Conservation (phyloP, 1,140 invertebrate species). For the Leptestheria dahalacensis region DNA sequence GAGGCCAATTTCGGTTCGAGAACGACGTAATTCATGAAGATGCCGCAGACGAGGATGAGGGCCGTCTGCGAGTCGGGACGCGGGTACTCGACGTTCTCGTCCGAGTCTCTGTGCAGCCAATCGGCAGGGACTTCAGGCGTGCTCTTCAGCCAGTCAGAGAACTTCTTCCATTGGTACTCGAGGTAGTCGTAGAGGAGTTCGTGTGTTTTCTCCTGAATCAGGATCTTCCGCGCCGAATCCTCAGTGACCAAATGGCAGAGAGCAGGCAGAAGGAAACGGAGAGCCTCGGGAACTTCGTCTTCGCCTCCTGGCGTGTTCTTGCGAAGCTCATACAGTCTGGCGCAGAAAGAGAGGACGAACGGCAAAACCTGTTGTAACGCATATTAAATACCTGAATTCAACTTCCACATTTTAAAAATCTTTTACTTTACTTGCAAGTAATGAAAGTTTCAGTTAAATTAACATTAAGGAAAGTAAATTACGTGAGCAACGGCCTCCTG, state of each 20-base stretch:
- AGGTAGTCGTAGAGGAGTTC: conserved; percentile 61
- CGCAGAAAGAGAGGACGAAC: conserved; percentile 44
- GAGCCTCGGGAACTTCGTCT: conserved; percentile 38
- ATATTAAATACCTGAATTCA: neutral
- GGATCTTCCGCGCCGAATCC: conserved; percentile 63
- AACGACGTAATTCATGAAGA: conserved; percentile 83
- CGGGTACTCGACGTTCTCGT: conserved; percentile 1
- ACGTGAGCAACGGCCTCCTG: conserved; percentile 56
- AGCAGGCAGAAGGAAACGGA: conserved; percentile 67
- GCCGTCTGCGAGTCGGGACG: conserved; percentile 53
- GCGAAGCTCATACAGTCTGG: conserved; percentile 5
- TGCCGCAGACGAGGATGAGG: conserved; percentile 73
- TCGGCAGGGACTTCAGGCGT: conserved; percentile 13
- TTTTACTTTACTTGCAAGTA: no score
- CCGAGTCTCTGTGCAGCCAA: conserved; percentile 7
- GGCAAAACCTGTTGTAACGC: conserved; percentile 37
- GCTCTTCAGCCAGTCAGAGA: conserved; percentile 31
- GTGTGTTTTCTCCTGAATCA: conserved; percentile 46
- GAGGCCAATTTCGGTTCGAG: conserved; percentile 66
- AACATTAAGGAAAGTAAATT: neutral
- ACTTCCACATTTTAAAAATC: no score
- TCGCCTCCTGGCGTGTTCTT: conserved; percentile 10
- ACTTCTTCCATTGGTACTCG: conserved; percentile 70
- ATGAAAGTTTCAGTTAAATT: no score
- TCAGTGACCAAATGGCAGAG: conserved; percentile 80